Evolutionary conservation across 2,888 invertebrate species (phyloP).

Genomic region (Phanerotoma sp.): DNA sequence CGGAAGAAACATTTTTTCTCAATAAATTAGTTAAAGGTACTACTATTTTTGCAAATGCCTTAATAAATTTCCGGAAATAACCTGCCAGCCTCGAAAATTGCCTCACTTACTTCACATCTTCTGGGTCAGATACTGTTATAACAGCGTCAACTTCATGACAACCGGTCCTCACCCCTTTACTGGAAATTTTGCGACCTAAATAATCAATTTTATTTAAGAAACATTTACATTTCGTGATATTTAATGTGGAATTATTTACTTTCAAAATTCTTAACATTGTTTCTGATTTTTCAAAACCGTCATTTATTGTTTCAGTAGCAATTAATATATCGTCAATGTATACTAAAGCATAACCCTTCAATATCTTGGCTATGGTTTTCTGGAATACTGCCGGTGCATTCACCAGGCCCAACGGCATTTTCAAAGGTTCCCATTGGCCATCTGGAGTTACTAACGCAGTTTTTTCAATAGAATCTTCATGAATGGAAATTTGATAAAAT

Average conservation of each 20-base stretch:
- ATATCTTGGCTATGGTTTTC: neutral
- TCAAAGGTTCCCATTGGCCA: neutral
- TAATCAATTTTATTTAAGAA: conserved; percentile 21
- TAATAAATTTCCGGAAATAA: conserved; percentile 34
- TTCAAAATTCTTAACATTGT: conserved; percentile 31
- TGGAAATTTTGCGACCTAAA: conserved; percentile 4
- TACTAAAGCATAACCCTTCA: conserved; percentile 27
- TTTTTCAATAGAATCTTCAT: neutral
- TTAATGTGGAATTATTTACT: conserved; percentile 34
- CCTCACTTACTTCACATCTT: neutral
- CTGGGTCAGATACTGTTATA: neutral
- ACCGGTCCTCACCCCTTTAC: neutral
- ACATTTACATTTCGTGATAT: conserved; percentile 35
- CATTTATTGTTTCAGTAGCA: conserved; percentile 27
- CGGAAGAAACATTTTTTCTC: conserved; percentile 30
- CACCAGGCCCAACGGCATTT: neutral
- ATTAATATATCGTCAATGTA: conserved; percentile 42
- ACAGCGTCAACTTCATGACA: conserved; percentile 5
- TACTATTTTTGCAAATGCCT: conserved; percentile 36
- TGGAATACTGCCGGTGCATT: conserved; percentile 31
- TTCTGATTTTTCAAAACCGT: conserved; percentile 31
- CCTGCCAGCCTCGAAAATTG: conserved; percentile 10
- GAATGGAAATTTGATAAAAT: neutral
- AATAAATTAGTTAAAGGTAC: conserved; percentile 38
- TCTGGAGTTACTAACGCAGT: neutral